Evolutionary conservation across 2,797 vertebrate species (phyloP).

Genomic region (Scomberomorus guttatus): DNA sequence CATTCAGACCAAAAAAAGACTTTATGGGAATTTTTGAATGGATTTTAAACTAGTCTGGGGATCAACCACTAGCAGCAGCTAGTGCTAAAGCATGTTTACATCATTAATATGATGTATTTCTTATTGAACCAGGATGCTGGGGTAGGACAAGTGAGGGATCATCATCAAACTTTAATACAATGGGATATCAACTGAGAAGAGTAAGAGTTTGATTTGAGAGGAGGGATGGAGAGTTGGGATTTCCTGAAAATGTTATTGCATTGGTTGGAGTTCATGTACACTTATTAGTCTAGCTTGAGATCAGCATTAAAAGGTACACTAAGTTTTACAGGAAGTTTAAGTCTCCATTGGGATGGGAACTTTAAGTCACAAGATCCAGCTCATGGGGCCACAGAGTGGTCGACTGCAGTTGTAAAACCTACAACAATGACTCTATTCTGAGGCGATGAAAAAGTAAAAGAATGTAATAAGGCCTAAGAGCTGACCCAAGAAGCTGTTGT

Average conservation of each 20-base stretch:
- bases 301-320: conserved; percentile 32
- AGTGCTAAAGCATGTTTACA: not conserved
- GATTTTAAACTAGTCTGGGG: not conserved
- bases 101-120: not conserved
- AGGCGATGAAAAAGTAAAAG: conserved; percentile 65
- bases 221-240: not conserved
- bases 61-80: no score
- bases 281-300: conserved; percentile 15
- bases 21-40: not conserved
- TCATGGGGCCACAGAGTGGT: conserved; percentile 67
- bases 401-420: conserved; percentile 66
- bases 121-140: not conserved
- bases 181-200: not conserved
- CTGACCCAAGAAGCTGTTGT: conserved; percentile 30
- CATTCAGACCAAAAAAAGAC: no score
- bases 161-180: not conserved
- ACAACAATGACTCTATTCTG: conserved; percentile 82
- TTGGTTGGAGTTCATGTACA: not conserved
- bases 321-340: conserved; percentile 48
- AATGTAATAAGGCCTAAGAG: conserved; percentile 45
- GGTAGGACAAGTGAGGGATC: no score
- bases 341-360: conserved; percentile 51
- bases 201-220: not conserved
- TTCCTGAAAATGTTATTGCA: not conserved
- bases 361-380: conserved; percentile 81